phyloP scores from a whole-genome alignment of 2,888 invertebrate species.

The Acheta domesticus region DNA sequence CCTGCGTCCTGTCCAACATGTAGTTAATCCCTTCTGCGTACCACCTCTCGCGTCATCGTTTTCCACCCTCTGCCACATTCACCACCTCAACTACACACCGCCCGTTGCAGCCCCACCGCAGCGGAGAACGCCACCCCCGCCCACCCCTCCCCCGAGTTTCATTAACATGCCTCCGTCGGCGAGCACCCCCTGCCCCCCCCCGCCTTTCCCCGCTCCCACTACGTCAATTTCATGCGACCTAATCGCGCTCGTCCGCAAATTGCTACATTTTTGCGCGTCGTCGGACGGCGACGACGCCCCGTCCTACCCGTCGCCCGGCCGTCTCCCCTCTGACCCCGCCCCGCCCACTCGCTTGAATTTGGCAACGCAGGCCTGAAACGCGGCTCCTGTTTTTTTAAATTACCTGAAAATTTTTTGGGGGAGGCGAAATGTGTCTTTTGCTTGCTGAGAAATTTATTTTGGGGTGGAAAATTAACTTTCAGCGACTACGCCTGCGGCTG shows the following conservation, averaged over 20 bases:
- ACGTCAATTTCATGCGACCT: conserved; percentile 1
- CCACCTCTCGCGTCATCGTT: too few relatives aligned
- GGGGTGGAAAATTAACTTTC: background rate
- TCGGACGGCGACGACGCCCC: background rate
- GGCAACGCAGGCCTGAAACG: background rate
- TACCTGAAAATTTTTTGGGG: background rate
- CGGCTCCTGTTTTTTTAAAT: background rate
- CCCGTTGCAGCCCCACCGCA: too few relatives aligned
- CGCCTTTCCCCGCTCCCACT: background rate
- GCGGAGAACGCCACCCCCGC: too few relatives aligned
- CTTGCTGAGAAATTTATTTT: background rate
- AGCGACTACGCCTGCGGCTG: too few relatives aligned
- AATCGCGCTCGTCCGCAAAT: conserved; percentile 3
- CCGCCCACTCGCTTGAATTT: background rate
- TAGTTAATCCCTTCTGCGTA: too few relatives aligned
- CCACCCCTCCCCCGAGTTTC: background rate
- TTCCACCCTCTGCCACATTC: too few relatives aligned
- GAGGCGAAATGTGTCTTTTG: background rate
- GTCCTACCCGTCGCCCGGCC: background rate
- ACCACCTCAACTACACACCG: too few relatives aligned
- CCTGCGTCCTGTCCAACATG: background rate
- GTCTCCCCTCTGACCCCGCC: background rate
- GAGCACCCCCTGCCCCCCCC: background rate
- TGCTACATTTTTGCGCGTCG: conserved; percentile 18
- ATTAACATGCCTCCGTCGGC: conserved; percentile 18